These are phyloP conservation scores for Triops longicaudatus DNA, from an alignment of 1,140 invertebrate genomes.

Conservation along the genomic window DNA sequence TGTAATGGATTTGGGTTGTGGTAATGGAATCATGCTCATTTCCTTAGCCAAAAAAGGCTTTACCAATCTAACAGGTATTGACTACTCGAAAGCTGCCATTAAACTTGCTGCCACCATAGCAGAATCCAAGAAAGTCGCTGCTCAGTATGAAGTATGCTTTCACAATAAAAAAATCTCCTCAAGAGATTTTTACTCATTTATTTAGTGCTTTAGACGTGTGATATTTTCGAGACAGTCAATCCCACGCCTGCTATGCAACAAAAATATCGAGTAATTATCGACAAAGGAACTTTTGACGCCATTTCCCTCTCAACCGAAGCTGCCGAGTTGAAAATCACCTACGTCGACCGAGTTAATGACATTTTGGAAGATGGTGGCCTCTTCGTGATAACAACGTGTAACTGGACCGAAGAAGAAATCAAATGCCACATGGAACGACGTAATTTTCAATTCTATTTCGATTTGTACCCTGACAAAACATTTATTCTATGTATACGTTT, in stretches of 20 bases:
- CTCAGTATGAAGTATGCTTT: slow-evolving; percentile 31
- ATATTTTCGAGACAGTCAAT: slow-evolving; percentile 44
- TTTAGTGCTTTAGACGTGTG: slow-evolving; percentile 42
- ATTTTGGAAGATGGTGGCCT: slow-evolving; percentile 53
- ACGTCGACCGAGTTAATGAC: slow-evolving; percentile 55
- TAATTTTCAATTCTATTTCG: slow-evolving; percentile 35
- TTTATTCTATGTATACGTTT: too few species aligned
- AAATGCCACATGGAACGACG: slow-evolving; percentile 55
- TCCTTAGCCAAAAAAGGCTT: slow-evolving; percentile 64
- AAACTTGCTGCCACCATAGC: slow-evolving; percentile 59
- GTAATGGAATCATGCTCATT: slow-evolving; percentile 78
- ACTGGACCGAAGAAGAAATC: slow-evolving; percentile 83
- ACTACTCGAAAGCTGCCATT: slow-evolving; percentile 73
- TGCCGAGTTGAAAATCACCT: slow-evolving; percentile 53
- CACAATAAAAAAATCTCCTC: slow-evolving; percentile 34
- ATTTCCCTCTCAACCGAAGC: slow-evolving; percentile 57
- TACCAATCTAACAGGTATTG: slow-evolving; percentile 63
- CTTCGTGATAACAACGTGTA: slow-evolving; percentile 85
- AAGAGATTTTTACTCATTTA: neutral
- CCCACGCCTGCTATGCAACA: slow-evolving; percentile 34
- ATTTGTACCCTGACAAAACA: too few species aligned
- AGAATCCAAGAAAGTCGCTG: slow-evolving; percentile 39
- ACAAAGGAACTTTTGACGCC: slow-evolving; percentile 92
- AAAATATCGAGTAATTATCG: slow-evolving; percentile 58
- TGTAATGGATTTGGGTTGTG: slow-evolving; percentile 64